Percentiles rank a stretch among this genome's conserved stretches.
phyloP scores from a whole-genome alignment of 2,797 vertebrate genomes.

The Notamacropus eugenii region DNA sequence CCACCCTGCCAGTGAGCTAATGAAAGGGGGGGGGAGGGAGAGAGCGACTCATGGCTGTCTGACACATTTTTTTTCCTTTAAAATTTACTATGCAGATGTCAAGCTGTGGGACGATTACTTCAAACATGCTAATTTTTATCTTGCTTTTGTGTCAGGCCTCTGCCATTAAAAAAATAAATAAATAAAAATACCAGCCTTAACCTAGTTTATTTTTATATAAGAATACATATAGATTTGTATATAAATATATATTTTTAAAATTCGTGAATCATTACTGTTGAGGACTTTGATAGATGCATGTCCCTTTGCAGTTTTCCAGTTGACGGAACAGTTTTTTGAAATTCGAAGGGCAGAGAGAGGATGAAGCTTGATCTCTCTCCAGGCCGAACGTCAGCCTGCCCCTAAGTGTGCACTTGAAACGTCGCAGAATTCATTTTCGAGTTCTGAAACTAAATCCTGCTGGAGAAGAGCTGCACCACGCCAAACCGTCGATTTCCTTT shows the following conservation, averaged over 20 bases:
- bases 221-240: background rate
- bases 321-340: conserved; percentile 73
- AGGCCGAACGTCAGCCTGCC: conserved; percentile 80
- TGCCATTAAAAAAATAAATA: conserved; percentile 85
- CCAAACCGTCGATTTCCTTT: conserved; percentile 99
- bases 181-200: conserved; percentile 84
- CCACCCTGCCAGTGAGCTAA: conserved; percentile 99
- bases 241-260: conserved; percentile 43
- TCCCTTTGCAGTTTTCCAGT: conserved; percentile 82
- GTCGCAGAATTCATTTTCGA: conserved; percentile 90
- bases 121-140: conserved; percentile 91
- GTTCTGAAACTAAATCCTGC: conserved; percentile 96
- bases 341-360: conserved; percentile 74
- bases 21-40: conserved; percentile 93
- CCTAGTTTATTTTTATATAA: conserved; percentile 84
- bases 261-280: conserved; percentile 88
- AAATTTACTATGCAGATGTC: conserved; percentile 99
- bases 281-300: conserved; percentile 88
- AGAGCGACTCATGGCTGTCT: conserved; percentile 94
- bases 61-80: conserved; percentile 94
- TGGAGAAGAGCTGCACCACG: conserved; percentile 93
- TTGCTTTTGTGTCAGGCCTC: conserved; percentile 87
- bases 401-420: conserved; percentile 84
- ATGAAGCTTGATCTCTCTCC: conserved; percentile 69
- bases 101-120: conserved; percentile 94